phyloP scores from a whole-genome alignment of 2,888 invertebrate genomes.

The Amphipoea oculea region DNA sequence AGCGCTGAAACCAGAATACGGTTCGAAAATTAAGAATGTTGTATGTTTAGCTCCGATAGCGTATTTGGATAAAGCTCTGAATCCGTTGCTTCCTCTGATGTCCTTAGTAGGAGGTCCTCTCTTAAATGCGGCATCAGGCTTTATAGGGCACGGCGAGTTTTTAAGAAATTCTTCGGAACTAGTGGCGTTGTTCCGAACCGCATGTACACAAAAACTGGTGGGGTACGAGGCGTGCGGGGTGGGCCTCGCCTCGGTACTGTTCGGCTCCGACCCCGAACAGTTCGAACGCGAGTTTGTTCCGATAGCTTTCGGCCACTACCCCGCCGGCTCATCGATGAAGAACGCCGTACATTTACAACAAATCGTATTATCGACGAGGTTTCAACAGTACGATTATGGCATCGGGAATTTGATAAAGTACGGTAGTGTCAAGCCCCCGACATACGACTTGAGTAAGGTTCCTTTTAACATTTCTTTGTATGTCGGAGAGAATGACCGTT shows the following conservation, averaged over 20 bases:
- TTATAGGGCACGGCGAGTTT: slow-evolving; percentile 21
- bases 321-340: slow-evolving; percentile 16
- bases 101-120: slow-evolving; percentile 9
- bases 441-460: slow-evolving; percentile 25
- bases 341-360: slow-evolving; percentile 29
- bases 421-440: slow-evolving; percentile 5
- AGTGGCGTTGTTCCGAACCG: not conserved
- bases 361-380: slow-evolving; percentile 5
- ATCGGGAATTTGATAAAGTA: slow-evolving; percentile 8
- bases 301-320: not conserved
- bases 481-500: slow-evolving; percentile 30
- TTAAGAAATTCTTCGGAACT: slow-evolving; percentile 19
- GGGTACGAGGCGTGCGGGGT: slow-evolving; percentile 2
- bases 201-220: not conserved
- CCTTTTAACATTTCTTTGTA: slow-evolving; percentile 12
- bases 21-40: slow-evolving; percentile 21
- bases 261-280: slow-evolving; percentile 22
- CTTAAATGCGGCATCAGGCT: not conserved
- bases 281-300: slow-evolving; percentile 1
- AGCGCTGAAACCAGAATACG: slow-evolving; percentile 5
- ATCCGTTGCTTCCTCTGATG: slow-evolving; percentile 13
- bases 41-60: slow-evolving; percentile 25
- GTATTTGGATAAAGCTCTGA: slow-evolving; percentile 20
- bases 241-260: not conserved
- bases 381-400: slow-evolving; percentile 23